phyloP scores from a whole-genome alignment of 2,113 vertebrate genomes.

The Abramis brama region DNA sequence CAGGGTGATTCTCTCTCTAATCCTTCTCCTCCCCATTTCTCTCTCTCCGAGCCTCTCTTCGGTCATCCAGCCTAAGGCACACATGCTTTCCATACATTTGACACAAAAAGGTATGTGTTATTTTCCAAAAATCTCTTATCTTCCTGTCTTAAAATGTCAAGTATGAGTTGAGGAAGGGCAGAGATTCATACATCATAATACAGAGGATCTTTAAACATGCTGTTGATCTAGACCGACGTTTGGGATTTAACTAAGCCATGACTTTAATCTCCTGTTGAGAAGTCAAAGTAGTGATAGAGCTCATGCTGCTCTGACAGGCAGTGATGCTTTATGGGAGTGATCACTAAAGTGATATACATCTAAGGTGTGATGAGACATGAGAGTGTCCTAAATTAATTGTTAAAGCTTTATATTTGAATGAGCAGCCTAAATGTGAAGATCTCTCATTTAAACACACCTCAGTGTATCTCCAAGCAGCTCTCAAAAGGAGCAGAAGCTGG shows the following conservation, averaged over 20 bases:
- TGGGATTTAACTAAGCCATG: neutral
- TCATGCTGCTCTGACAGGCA: conserved; percentile 4
- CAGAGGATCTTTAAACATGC: neutral
- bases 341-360: neutral
- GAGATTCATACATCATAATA: neutral
- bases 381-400: neutral
- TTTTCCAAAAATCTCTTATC: conserved; percentile 48
- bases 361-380: neutral
- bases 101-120: conserved; percentile 51
- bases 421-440: neutral
- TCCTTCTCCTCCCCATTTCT: conserved; percentile 50
- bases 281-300: neutral
- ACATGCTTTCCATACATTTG: conserved; percentile 52
- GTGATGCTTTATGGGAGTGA: neutral
- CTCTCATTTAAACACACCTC: neutral
- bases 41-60: conserved; percentile 45
- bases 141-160: conserved; percentile 40
- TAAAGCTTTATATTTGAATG: conserved; percentile 13
- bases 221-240: neutral
- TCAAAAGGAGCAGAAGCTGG: conserved; percentile 20
- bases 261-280: conserved; percentile 20
- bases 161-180: neutral
- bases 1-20: conserved; percentile 61
- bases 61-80: conserved; percentile 54
- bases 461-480: conserved; percentile 35